A percentile compares a stretch with the other conserved stretches of the same genome.
Evolutionary conservation across 2,113 vertebrate genomes (phyloP).

Genomic region (Eira barbara): DNA sequence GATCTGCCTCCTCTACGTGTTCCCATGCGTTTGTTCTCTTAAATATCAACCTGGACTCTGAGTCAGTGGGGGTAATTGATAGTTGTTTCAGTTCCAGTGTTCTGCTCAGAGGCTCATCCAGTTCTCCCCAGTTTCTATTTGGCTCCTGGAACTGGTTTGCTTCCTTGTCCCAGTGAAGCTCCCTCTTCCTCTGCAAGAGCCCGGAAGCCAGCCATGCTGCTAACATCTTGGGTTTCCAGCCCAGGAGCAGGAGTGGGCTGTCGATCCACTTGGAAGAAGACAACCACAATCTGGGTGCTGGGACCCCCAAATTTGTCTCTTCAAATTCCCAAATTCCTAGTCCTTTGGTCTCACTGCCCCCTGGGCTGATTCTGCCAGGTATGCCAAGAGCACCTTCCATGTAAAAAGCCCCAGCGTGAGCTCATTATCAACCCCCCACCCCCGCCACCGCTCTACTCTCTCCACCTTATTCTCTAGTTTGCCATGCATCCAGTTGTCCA

Average conservation of each 20-base stretch:
- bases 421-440: neutral
- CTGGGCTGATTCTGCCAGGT: neutral
- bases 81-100: neutral
- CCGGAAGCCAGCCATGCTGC: neutral
- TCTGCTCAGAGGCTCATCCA: neutral
- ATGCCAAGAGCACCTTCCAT: neutral
- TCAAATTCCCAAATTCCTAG: neutral
- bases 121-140: neutral
- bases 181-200: neutral
- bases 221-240: neutral
- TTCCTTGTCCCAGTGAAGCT: neutral
- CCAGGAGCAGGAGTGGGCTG: neutral
- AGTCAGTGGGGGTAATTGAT: neutral
- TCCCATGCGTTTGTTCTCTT: neutral
- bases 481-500: neutral
- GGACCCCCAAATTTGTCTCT: neutral
- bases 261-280: neutral
- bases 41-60: neutral
- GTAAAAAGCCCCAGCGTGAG: neutral
- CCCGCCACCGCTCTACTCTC: fast-evolving
- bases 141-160: fast-evolving
- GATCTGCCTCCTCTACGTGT: neutral
- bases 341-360: neutral
- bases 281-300: fast-evolving
- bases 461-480: neutral